Percentiles rank a stretch among this genome's conserved stretches.
phyloP scores from a whole-genome alignment of 2,888 invertebrate species.

The Cremastobaeus sp. region DNA sequence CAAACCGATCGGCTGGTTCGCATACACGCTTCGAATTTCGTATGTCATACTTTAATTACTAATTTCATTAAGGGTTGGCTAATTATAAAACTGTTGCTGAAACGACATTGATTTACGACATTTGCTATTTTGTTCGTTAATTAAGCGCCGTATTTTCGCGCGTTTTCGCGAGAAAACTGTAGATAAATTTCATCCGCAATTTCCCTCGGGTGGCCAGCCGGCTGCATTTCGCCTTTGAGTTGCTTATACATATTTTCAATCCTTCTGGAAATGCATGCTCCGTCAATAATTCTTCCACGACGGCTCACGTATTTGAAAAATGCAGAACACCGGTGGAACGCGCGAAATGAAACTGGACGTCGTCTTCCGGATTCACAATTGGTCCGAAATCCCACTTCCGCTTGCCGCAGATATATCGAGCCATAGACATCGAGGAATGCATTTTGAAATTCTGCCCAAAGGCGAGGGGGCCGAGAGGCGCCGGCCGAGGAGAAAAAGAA shows the following conservation, averaged over 20 bases:
- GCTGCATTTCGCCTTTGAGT: constrained; percentile 14
- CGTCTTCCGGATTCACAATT: constrained; percentile 54
- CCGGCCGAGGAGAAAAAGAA: constrained; percentile 1
- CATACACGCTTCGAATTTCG: too few relatives aligned
- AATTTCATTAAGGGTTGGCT: too few relatives aligned
- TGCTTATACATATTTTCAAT: constrained; percentile 28
- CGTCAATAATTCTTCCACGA: constrained; percentile 51
- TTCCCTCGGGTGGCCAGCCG: constrained; percentile 33
- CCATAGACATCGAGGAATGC: constrained; percentile 50
- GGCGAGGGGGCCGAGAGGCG: not conserved
- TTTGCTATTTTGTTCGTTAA: constrained; percentile 21
- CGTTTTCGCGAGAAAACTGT: constrained; percentile 30
- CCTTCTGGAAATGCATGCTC: constrained; percentile 22
- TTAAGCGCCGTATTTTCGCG: constrained; percentile 6
- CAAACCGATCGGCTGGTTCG: too few relatives aligned
- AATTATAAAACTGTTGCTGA: not conserved
- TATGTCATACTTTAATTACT: too few relatives aligned
- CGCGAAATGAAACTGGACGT: constrained; percentile 58
- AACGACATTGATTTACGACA: not conserved
- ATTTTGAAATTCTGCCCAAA: constrained; percentile 51
- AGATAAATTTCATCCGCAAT: constrained; percentile 41
- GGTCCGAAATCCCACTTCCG: constrained; percentile 57
- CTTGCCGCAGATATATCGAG: constrained; percentile 38
- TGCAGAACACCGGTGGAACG: constrained; percentile 50
- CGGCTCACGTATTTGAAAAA: constrained; percentile 59